A percentile compares a stretch with the other conserved stretches of the same genome.
These are phyloP conservation scores for Sternarchorhynchus goeldii DNA, from an alignment of 2,797 vertebrate genomes.

Conservation along the genomic window DNA sequence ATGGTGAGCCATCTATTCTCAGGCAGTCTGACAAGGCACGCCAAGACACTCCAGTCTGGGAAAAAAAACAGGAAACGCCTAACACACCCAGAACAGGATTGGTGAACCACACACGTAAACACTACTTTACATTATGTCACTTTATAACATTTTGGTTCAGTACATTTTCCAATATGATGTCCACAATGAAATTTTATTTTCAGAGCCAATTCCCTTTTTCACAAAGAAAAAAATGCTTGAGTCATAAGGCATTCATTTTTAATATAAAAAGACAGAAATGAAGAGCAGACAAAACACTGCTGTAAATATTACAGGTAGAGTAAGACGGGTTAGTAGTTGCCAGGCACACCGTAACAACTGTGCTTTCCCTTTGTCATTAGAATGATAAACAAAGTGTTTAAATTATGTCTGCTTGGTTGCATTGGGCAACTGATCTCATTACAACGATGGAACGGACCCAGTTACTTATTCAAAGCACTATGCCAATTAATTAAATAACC, in stretches of 20 bases:
- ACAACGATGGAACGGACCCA: neutral
- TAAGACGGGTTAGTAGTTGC: too few species aligned
- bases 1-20: slow-evolving; percentile 72
- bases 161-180: neutral
- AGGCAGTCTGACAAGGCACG: slow-evolving; percentile 69
- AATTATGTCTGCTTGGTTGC: neutral
- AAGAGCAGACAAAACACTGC: too few species aligned
- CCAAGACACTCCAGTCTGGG: slow-evolving; percentile 61
- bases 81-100: neutral
- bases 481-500: slow-evolving; percentile 11
- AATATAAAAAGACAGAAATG: too few species aligned
- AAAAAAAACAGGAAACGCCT: slow-evolving; percentile 34
- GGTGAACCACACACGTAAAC: slow-evolving; percentile 21
- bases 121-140: too few species aligned
- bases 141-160: too few species aligned
- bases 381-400: neutral
- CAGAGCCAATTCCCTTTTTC: too few species aligned
- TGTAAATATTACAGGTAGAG: too few species aligned
- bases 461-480: neutral
- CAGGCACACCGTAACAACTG: too few species aligned
- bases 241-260: too few species aligned
- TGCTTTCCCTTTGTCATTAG: too few species aligned
- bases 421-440: neutral
- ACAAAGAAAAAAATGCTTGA: neutral
- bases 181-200: too few species aligned